Evolutionary conservation across 2,797 vertebrate species (phyloP), one percentile per base, ranked within the genome.

Genomic region (Allobates femoralis): DNA sequence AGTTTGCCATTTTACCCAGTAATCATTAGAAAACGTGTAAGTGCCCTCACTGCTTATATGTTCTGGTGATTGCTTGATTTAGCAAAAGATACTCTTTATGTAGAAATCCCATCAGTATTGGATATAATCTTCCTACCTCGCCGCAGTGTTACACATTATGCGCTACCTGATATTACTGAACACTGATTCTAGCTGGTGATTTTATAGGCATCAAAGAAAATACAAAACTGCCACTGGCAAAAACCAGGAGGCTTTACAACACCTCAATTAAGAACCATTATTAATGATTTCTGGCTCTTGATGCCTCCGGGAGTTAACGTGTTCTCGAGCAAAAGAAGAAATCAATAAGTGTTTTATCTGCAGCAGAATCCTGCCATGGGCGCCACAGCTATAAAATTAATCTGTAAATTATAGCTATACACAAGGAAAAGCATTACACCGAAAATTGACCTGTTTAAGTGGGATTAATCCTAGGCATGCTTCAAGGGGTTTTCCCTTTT

Each of bases 211-310:
- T 85, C 85, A 89, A 89, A 88, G 87, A 81, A 85, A 85, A 87
- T 50, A 75, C 73, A 64, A 74, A 66, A 41, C 62, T 11, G 56
- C 81, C 73, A 79, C 74, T 81, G 64, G 87, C 89, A 56, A 84
- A 89, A 85, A 79, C n/a, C 83, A 83, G 83, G 75, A 87, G 82
- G 86, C 86, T 86, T 64, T 87, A 85, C 84, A 88, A 75, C 88
- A 84, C 85, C 85, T 87, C 78, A 90, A 86, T 87, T 89, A 84
- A 81, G 55, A 90, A 84, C 74, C 75, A 81, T 85, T 83, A 90
- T 90, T 83, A 90, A 89, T 87, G 74, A 84, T 77, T 82, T 88
- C 75, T 83, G 82, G 73, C 79, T 85, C 19, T 74, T 83, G 77
- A 66, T 90, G 83, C 82, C 86, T 87, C 51, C 77, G 79, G 82